phyloP scores from a whole-genome alignment of 1,140 invertebrate genomes.

The Leptinotarsa lineolata region DNA sequence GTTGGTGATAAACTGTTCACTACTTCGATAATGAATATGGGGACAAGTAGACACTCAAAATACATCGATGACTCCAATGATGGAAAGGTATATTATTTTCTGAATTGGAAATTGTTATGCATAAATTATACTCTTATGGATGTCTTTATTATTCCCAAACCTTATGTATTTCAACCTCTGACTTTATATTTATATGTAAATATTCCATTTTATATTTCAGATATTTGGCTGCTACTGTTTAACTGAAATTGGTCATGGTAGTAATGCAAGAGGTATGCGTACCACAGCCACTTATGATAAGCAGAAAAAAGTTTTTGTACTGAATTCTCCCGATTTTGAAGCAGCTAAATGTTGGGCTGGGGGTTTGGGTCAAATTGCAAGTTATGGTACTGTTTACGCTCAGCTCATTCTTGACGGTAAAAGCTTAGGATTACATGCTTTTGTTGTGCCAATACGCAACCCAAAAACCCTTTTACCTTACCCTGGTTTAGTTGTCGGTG shows the following conservation, averaged over 20 bases:
- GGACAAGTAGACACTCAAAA: constrained; percentile 74
- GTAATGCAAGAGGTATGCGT: constrained; percentile 87
- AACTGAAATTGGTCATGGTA: constrained; percentile 94
- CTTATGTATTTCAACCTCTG: neutral
- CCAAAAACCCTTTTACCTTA: constrained; percentile 71
- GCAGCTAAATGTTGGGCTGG: constrained; percentile 95
- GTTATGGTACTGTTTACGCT: constrained; percentile 86
- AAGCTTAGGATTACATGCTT: constrained; percentile 84
- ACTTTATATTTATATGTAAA: neutral
- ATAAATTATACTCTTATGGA: too few species aligned
- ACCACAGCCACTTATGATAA: constrained; percentile 90
- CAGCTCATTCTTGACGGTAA: constrained; percentile 76
- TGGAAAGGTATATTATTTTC: constrained; percentile 60
- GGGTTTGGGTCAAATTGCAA: constrained; percentile 84
- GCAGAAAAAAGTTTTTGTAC: constrained; percentile 75
- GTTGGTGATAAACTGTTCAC: constrained; percentile 61
- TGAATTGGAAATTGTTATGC: too few species aligned
- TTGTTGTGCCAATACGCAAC: constrained; percentile 82
- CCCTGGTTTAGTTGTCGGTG: constrained; percentile 72
- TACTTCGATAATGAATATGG: constrained; percentile 70
- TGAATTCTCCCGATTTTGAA: constrained; percentile 91
- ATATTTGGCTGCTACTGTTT: constrained; percentile 83
- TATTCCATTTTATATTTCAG: constrained; percentile 50
- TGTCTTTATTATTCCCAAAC: neutral
- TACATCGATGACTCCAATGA: constrained; percentile 69